phyloP scores from a whole-genome alignment of 2,797 vertebrate genomes.

The Sciaenops ocellatus region DNA sequence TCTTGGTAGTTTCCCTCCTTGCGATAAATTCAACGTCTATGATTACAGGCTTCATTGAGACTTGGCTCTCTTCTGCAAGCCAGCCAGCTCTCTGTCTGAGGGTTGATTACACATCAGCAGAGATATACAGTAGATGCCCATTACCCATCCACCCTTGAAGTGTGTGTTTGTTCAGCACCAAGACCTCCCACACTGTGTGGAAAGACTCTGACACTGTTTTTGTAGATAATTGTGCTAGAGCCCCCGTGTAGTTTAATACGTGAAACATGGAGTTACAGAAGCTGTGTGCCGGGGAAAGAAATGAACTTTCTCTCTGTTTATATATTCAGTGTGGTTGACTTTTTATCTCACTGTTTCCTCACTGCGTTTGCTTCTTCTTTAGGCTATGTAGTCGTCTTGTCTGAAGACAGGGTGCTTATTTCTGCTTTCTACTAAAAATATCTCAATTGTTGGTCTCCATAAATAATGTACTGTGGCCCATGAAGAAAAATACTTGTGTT shows the following conservation, averaged over 20 bases:
- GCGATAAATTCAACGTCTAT: conserved; percentile 20
- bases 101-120: conserved; percentile 48
- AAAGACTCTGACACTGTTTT: background rate
- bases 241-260: conserved; percentile 37
- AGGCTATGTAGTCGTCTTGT: background rate
- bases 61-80: background rate
- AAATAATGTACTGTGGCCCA: background rate
- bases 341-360: background rate
- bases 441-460: conserved; percentile 6
- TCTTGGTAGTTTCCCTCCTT: conserved; percentile 21
- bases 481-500: background rate
- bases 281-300: conserved; percentile 10
- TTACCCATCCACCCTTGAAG: conserved; percentile 46
- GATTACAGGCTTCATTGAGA: conserved; percentile 54
- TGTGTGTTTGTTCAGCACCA: conserved; percentile 50
- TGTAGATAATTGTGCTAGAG: conserved; percentile 28
- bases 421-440: background rate
- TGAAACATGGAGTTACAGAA: conserved; percentile 38
- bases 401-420: background rate
- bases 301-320: background rate
- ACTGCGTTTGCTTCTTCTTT: background rate
- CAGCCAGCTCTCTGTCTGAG: conserved; percentile 29
- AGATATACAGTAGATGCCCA: conserved; percentile 37
- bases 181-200: conserved; percentile 54
- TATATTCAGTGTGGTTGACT: background rate